These are phyloP conservation scores for Cirrhinus molitorella DNA, from an alignment of 2,797 vertebrate species.

Conservation along the genomic window DNA sequence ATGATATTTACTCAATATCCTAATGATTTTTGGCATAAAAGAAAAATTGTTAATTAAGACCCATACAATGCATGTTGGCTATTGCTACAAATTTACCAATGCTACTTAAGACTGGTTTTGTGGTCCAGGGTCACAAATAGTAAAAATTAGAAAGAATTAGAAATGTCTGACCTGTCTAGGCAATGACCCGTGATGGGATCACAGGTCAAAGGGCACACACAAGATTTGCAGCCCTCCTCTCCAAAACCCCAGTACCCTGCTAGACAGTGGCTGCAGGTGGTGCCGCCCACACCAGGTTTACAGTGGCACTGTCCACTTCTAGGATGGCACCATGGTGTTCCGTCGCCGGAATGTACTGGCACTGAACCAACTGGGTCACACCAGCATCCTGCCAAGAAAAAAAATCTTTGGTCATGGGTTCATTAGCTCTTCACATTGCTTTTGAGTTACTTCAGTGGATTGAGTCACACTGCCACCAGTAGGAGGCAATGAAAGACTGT, in stretches of 20 bases:
- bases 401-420: neutral
- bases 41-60: no score
- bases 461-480: neutral
- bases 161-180: constrained; percentile 74
- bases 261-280: constrained; percentile 82
- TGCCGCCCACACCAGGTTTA: constrained; percentile 83
- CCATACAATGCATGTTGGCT: no score
- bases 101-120: no score
- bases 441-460: neutral
- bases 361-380: constrained; percentile 84
- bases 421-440: constrained; percentile 8
- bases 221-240: constrained; percentile 82
- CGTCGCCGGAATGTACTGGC: constrained; percentile 68
- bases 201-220: constrained; percentile 82
- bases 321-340: constrained; percentile 81
- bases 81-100: no score
- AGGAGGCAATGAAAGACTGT: constrained; percentile 4
- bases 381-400: constrained; percentile 79
- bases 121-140: no score
- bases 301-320: constrained; percentile 89
- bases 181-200: constrained; percentile 83
- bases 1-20: no score
- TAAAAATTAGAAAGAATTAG: neutral
- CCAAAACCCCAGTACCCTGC: constrained; percentile 88
- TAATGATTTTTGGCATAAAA: no score